Conservation (phyloP, 2,113 vertebrate species). For the Rhombomys opimus region DNA sequence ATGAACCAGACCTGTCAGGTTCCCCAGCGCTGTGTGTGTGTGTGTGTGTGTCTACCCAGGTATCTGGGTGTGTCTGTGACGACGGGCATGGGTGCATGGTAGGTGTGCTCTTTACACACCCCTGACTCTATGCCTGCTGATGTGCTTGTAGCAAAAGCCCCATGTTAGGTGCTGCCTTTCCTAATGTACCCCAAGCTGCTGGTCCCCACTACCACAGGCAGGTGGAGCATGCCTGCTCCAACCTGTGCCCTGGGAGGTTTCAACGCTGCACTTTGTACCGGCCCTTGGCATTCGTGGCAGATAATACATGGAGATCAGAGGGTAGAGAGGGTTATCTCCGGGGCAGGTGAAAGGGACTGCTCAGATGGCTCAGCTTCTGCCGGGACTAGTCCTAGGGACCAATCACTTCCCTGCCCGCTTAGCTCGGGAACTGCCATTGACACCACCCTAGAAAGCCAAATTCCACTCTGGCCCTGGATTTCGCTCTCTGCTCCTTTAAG, state of each 20-base stretch:
- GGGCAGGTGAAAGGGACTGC: not conserved
- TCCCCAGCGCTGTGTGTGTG: not conserved
- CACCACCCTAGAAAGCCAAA: not conserved
- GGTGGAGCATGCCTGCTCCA: not conserved
- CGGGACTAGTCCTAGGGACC: not conserved
- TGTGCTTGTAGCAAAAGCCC: not conserved
- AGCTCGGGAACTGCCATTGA: not conserved
- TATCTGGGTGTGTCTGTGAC: not conserved
- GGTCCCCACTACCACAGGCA: not conserved
- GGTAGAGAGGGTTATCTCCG: not conserved
- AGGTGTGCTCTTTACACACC: not conserved
- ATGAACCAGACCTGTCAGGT: not conserved
- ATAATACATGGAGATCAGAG: not conserved
- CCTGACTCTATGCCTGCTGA: not conserved
- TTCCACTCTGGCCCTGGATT: not conserved
- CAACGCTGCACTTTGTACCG: conserved; percentile 49
- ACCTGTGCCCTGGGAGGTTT: not conserved
- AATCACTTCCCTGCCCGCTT: not conserved
- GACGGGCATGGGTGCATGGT: not conserved
- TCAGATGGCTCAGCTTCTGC: not conserved
- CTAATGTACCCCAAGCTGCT: accelerated
- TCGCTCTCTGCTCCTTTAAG: not conserved
- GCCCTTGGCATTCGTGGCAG: conserved; percentile 12
- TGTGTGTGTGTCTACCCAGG: accelerated
- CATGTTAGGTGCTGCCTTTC: not conserved